These are phyloP conservation scores for Agrotis exclamationis DNA, from an alignment of 2,888 invertebrate genomes.

Conservation along the genomic window DNA sequence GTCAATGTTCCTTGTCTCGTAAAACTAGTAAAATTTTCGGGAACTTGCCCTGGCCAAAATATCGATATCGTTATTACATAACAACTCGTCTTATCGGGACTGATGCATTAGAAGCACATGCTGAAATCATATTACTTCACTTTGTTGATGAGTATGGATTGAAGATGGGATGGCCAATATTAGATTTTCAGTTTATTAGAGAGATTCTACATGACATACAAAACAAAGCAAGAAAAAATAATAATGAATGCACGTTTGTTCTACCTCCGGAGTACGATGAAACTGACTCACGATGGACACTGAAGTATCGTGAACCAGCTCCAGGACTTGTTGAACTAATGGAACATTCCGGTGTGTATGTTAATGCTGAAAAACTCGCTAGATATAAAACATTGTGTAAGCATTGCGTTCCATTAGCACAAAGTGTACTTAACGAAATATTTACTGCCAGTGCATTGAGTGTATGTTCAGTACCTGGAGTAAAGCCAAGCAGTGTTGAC, in stretches of 20 bases:
- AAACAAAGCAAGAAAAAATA: background rate
- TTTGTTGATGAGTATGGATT: constrained; percentile 8
- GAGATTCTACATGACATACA: background rate
- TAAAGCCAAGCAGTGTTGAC: background rate
- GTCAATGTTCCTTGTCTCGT: background rate
- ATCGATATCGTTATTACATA: too few species aligned
- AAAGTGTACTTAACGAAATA: constrained; percentile 1
- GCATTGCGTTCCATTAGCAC: background rate
- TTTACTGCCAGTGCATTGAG: constrained; percentile 8
- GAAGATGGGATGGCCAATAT: constrained; percentile 1
- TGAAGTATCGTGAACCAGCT: constrained; percentile 4
- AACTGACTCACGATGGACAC: constrained; percentile 25
- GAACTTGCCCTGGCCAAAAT: too few species aligned
- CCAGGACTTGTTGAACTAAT: constrained; percentile 20
- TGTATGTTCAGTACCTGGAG: background rate
- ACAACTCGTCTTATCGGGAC: too few species aligned
- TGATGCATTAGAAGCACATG: background rate
- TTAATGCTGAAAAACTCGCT: constrained; percentile 1
- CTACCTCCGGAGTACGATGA: background rate
- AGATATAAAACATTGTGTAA: background rate
- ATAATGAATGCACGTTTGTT: too few species aligned
- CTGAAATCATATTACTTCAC: constrained; percentile 1
- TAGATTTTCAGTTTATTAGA: background rate
- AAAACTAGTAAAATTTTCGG: too few species aligned
- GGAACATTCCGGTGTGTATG: constrained; percentile 8